phyloP scores from a whole-genome alignment of 2,797 vertebrate species.

The Ctenochaetus hawaiiensis region DNA sequence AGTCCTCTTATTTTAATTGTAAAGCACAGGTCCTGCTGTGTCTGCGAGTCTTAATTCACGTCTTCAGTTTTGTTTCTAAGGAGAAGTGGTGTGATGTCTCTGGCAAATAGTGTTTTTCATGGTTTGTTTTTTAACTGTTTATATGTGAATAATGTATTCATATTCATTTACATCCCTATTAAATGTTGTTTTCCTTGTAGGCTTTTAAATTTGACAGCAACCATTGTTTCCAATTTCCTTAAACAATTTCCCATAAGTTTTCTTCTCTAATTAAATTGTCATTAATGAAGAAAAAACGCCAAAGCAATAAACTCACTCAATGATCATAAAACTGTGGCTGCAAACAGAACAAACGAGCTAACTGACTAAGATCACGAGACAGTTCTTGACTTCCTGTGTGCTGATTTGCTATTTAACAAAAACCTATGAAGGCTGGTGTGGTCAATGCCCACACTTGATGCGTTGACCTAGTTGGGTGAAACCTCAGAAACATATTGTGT shows the following conservation, averaged over 20 bases:
- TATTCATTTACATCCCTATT: not conserved
- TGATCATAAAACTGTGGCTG: not conserved
- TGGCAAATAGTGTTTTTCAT: not conserved
- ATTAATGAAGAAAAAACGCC: not conserved
- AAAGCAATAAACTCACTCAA: not conserved
- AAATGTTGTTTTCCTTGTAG: not conserved
- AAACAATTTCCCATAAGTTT: not conserved
- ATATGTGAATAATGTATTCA: not conserved
- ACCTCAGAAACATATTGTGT: not conserved
- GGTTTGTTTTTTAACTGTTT: not conserved
- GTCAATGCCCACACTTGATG: not conserved
- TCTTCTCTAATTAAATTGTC: not conserved
- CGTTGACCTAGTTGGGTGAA: not conserved
- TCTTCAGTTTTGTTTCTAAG: not conserved
- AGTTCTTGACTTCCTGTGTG: not conserved
- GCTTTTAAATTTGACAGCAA: not conserved
- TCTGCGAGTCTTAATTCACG: no score
- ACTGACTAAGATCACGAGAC: not conserved
- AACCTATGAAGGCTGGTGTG: not conserved
- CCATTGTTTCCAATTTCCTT: not conserved
- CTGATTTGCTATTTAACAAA: not conserved
- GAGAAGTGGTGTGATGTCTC: not conserved
- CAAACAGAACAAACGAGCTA: no score
- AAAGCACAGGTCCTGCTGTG: not conserved
- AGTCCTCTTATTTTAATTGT: not conserved